Percentiles rank a stretch among this genome's conserved stretches.
These are phyloP conservation scores for Drosophila rubida DNA, from an alignment of 2,888 invertebrate genomes.

Conservation along the genomic window DNA sequence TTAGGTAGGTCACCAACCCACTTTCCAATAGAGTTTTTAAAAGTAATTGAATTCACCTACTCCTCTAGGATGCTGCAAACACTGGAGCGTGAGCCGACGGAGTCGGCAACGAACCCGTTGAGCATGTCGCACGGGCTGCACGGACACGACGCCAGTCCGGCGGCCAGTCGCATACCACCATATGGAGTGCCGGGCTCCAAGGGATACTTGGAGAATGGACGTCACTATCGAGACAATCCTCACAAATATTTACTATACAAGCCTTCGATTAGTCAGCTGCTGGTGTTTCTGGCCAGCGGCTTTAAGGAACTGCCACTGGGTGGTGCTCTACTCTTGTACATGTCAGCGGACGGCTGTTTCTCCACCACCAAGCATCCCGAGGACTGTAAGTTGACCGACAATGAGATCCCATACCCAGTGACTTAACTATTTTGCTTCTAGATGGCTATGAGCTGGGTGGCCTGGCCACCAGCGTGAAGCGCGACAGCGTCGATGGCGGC, in stretches of 20 bases:
- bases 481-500: conserved; percentile 87
- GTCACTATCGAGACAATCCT: conserved; percentile 93
- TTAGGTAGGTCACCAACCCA: conserved; percentile 83
- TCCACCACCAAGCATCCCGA: conserved; percentile 93
- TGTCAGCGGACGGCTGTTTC: conserved; percentile 96
- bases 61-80: conserved; percentile 94
- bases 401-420: too few relatives aligned
- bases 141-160: conserved; percentile 85
- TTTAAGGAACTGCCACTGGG: conserved; percentile 97
- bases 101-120: conserved; percentile 90
- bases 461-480: conserved; percentile 93
- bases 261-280: conserved; percentile 96
- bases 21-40: background rate
- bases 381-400: conserved; percentile 89
- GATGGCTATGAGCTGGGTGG: conserved; percentile 97
- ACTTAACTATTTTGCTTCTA: conserved; percentile 64
- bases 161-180: conserved; percentile 85
- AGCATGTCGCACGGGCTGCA: conserved; percentile 85
- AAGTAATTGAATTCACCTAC: background rate
- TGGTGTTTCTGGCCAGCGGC: conserved; percentile 96
- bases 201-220: conserved; percentile 90
- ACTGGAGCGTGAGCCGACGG: conserved; percentile 95
- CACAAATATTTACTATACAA: conserved; percentile 98
- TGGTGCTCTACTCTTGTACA: conserved; percentile 95
- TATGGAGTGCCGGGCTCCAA: conserved; percentile 86